phyloP scores from a whole-genome alignment of 2,888 invertebrate species.

The Globia sparganii region DNA sequence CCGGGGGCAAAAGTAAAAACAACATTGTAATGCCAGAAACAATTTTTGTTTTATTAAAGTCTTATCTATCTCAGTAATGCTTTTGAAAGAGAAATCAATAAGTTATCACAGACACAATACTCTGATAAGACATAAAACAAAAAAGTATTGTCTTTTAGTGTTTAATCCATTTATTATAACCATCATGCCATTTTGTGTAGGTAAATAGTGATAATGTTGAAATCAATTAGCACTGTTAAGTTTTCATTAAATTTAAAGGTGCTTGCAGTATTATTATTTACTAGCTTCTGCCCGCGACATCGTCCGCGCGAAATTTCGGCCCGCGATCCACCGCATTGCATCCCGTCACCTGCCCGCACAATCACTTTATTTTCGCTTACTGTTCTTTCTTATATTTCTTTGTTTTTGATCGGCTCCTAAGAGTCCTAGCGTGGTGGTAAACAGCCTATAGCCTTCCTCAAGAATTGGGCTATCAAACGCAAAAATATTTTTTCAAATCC shows the following conservation, averaged over 20 bases:
- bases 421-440: too few species aligned
- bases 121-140: slow-evolving; percentile 34
- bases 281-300: too few species aligned
- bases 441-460: too few species aligned
- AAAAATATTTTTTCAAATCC: too few species aligned
- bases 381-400: too few species aligned
- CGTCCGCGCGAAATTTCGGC: too few species aligned
- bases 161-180: background rate
- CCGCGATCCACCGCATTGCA: too few species aligned
- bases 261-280: background rate
- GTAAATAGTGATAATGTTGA: background rate
- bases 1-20: background rate
- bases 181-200: slow-evolving; percentile 26
- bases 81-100: slow-evolving; percentile 16
- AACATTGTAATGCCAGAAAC: background rate
- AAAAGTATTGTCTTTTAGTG: background rate
- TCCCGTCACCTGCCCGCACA: too few species aligned
- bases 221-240: background rate
- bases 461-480: too few species aligned
- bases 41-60: background rate
- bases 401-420: too few species aligned
- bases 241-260: background rate
- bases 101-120: slow-evolving; percentile 24
- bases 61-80: slow-evolving; percentile 32
- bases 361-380: too few species aligned